A percentile compares a stretch with the other conserved stretches of the same genome.
Conservation (phyloP, 2,888 invertebrate species). For the Uropetala carovei region DNA sequence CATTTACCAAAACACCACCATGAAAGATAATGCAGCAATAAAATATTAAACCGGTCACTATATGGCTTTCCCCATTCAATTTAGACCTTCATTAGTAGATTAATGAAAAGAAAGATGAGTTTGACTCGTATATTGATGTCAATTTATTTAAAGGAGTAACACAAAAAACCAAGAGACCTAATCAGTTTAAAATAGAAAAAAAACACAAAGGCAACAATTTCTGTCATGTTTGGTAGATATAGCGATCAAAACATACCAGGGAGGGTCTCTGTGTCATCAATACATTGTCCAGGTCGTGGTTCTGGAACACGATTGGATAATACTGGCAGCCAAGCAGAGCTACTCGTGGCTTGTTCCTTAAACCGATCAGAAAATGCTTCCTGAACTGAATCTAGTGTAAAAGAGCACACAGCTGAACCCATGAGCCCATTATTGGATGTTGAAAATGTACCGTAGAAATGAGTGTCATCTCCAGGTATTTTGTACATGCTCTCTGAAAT, state of each 20-base stretch:
- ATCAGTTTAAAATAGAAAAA: too few relatives aligned
- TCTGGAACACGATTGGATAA: conserved; percentile 80
- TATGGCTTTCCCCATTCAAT: too few relatives aligned
- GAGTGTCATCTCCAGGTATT: conserved; percentile 80
- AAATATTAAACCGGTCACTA: too few relatives aligned
- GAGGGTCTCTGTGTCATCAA: conserved; percentile 81
- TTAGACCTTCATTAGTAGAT: too few relatives aligned
- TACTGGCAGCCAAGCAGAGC: conserved; percentile 83
- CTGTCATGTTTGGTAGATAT: neutral
- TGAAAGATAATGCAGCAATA: too few relatives aligned
- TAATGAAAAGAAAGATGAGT: too few relatives aligned
- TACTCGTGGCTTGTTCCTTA: conserved; percentile 83
- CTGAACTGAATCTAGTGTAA: conserved; percentile 81
- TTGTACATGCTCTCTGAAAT: conserved; percentile 82
- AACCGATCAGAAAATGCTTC: conserved; percentile 83
- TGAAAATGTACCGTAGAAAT: conserved; percentile 83
- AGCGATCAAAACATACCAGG: conserved; percentile 73
- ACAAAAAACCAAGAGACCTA: too few relatives aligned
- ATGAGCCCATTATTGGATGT: conserved; percentile 83
- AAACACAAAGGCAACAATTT: too few relatives aligned
- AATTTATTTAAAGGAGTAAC: too few relatives aligned
- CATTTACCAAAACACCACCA: too few relatives aligned
- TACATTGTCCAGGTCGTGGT: conserved; percentile 82
- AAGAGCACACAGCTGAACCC: conserved; percentile 85
- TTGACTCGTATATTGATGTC: neutral